Evolutionary conservation across 2,888 invertebrate genomes (phyloP), one percentile per base, ranked within the genome.

Genomic region (Drosophila pseudotakahashii): DNA sequence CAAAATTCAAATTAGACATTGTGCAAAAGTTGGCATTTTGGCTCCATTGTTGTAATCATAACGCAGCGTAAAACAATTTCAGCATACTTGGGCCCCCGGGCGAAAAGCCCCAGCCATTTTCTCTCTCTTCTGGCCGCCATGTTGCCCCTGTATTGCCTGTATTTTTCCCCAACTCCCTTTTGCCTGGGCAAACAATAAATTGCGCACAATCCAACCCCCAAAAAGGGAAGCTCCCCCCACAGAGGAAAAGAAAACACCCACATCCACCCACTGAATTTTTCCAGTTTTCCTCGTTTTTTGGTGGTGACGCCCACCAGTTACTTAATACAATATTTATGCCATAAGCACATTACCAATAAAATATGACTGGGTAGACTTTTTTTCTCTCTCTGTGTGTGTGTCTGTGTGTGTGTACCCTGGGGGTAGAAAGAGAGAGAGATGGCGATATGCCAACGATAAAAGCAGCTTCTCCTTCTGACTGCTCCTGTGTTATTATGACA

Each of bases 1-100:
- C 91, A 91, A 91, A 91, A 91, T 91, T 90, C 90, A 91, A 91
- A 91, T 91, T 91, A 90, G 89, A 89, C 86, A 79, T 79, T 83
- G 81, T 75, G 76, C 77, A 78, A 78, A 76, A 82, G 88, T 88
- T 85, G 75, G 88, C 82, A 71, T 71, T 66, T 54, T 41, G 67
- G 48, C 66, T 54, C 41, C 60, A 83, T 84, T 87, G 85, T 87
- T 82, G 88, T 82, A 88, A 85, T 79, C 84, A 81, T 79, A 81
- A 78, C 84, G 77, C 73, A 86, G 79, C 86, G 76, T 88, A 82
- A 82, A 85, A 79, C 88, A 89, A 89, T 89, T 88, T 87, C 79
- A 76, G 77, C 85, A 83, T 83, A 76, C 77, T 88, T 78, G 71
- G 73, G 76, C 88, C 81, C 66, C 48, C 60, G 75, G 83, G 78